A percentile compares a stretch with the other conserved stretches of the same genome.
Evolutionary conservation across 2,113 vertebrate species (phyloP).

Genomic region (Cyprinodon tularosa): DNA sequence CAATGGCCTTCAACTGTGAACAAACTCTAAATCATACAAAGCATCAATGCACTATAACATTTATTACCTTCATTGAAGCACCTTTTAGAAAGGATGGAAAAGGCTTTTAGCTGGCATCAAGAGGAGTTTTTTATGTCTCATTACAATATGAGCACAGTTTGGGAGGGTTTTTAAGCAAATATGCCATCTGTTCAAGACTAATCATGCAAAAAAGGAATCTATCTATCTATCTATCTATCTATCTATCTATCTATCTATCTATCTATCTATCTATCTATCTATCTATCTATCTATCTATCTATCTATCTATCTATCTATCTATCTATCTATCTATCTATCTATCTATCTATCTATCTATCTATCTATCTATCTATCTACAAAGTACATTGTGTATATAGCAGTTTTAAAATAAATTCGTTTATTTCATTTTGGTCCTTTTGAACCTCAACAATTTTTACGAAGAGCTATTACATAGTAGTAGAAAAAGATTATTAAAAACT

Average conservation of each 20-base stretch:
- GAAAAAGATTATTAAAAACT: too few relatives aligned
- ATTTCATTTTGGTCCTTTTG: too few relatives aligned
- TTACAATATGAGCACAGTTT: not conserved
- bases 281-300: not conserved
- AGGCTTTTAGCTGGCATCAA: constrained; percentile 50
- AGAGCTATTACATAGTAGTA: too few relatives aligned
- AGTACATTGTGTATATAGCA: too few relatives aligned
- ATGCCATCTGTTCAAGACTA: constrained; percentile 36
- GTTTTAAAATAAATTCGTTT: too few relatives aligned
- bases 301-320: too few relatives aligned
- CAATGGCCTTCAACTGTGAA: constrained; percentile 50
- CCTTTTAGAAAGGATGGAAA: constrained; percentile 48
- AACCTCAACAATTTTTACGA: too few relatives aligned
- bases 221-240: not conserved
- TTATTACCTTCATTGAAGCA: constrained; percentile 25
- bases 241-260: too few relatives aligned
- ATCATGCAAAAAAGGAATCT: constrained; percentile 9
- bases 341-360: too few relatives aligned
- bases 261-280: constrained; percentile 1
- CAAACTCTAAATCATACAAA: constrained; percentile 36
- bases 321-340: too few relatives aligned
- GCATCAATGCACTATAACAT: constrained; percentile 14
- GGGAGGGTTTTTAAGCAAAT: constrained; percentile 38
- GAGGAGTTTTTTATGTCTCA: constrained; percentile 20
- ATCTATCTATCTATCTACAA: too few relatives aligned